phyloP scores from a whole-genome alignment of 92 coral and sea anemone species.

The Epizoanthus rinbou region DNA sequence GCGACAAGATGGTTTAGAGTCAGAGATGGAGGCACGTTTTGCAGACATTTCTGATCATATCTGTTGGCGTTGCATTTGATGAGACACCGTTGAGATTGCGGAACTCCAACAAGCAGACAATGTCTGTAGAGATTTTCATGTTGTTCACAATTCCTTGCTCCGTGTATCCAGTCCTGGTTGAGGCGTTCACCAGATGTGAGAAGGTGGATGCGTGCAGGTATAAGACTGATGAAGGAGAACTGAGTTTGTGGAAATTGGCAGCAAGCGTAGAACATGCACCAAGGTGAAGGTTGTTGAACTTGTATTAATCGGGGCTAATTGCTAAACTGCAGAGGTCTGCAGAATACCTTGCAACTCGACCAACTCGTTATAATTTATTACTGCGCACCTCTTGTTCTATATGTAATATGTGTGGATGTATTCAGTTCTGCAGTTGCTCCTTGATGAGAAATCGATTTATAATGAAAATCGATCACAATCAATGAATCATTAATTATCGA shows the following conservation, averaged over 20 bases:
- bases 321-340: neutral
- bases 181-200: conserved; percentile 17
- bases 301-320: no score
- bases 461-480: no score
- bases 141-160: neutral
- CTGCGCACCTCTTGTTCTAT: neutral
- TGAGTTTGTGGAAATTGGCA: conserved; percentile 16
- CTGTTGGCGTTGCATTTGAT: no score
- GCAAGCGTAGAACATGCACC: neutral
- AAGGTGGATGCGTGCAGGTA: conserved; percentile 25
- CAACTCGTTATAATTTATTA: neutral
- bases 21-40: no score
- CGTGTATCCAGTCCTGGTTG: neutral
- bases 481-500: no score
- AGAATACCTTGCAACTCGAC: no score
- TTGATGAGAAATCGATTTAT: no score
- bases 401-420: no score
- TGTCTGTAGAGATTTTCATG: neutral
- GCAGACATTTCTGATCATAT: no score
- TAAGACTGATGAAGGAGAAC: conserved; percentile 18
- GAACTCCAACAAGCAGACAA: neutral
- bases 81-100: no score
- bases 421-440: no score
- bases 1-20: no score
- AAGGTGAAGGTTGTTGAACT: neutral